Percentiles rank a stretch among this genome's conserved stretches.
These are phyloP conservation scores for Sipha maydis DNA, from an alignment of 2,888 invertebrate species.

Conservation along the genomic window DNA sequence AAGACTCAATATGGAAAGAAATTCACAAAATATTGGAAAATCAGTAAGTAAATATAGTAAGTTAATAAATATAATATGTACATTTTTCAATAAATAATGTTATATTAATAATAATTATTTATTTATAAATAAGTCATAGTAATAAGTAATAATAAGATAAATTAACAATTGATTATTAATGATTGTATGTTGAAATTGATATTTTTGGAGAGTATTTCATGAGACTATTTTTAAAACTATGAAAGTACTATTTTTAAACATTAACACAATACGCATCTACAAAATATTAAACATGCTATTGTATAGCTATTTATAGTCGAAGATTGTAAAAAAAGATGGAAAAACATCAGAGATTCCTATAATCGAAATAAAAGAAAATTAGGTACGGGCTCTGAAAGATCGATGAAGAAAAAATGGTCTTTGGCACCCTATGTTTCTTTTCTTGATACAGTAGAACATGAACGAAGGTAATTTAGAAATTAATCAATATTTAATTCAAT, in stretches of 20 bases:
- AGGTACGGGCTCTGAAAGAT: constrained; percentile 22
- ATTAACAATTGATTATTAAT: too few relatives aligned
- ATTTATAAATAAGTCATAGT: too few relatives aligned
- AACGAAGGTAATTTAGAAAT: constrained; percentile 20
- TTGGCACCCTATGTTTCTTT: constrained; percentile 17
- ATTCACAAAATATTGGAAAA: background rate
- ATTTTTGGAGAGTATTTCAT: too few relatives aligned
- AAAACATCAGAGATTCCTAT: constrained; percentile 62
- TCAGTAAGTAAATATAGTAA: background rate
- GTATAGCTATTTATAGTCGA: constrained; percentile 54
- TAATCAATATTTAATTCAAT: background rate
- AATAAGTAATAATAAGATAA: too few relatives aligned
- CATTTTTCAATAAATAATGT: background rate
- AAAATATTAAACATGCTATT: background rate
- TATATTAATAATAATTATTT: too few relatives aligned
- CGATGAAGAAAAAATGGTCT: constrained; percentile 19
- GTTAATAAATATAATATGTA: background rate
- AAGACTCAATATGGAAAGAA: constrained; percentile 1
- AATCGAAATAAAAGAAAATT: constrained; percentile 58
- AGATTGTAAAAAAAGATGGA: constrained; percentile 62
- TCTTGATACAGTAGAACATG: constrained; percentile 16
- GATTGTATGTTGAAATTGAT: too few relatives aligned
- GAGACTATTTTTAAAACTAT: too few relatives aligned
- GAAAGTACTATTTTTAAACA: too few relatives aligned
- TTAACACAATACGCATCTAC: background rate